A percentile compares a stretch with the other conserved stretches of the same genome.
These are phyloP conservation scores for Euplexia lucipara DNA, from an alignment of 2,888 invertebrate genomes.

Conservation along the genomic window DNA sequence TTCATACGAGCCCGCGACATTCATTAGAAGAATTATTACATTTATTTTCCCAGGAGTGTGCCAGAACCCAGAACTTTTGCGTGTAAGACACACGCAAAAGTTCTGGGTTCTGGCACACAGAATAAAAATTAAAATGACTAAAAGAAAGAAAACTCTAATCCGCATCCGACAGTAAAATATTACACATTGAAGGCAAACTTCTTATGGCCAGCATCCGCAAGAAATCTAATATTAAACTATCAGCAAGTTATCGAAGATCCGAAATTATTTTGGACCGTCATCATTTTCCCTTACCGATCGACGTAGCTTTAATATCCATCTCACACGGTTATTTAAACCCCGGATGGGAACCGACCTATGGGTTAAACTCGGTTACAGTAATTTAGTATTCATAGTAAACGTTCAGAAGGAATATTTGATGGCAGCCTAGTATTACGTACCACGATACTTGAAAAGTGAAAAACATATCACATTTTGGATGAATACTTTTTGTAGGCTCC, in stretches of 20 bases:
- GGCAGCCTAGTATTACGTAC: background rate
- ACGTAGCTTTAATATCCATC: constrained; percentile 8
- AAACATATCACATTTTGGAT: background rate
- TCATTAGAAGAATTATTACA: too few species aligned
- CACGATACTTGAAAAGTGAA: background rate
- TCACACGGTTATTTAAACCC: constrained; percentile 8
- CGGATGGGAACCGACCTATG: constrained; percentile 11
- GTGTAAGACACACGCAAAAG: too few species aligned
- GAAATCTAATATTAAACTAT: constrained; percentile 29
- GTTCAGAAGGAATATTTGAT: constrained; percentile 19
- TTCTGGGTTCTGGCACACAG: too few species aligned
- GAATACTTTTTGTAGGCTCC: too few species aligned
- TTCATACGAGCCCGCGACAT: too few species aligned
- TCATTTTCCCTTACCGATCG: constrained; percentile 12
- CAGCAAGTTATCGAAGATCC: constrained; percentile 19
- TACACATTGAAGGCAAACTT: background rate
- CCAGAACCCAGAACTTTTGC: too few species aligned
- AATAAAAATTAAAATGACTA: too few species aligned
- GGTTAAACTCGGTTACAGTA: constrained; percentile 1
- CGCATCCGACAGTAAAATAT: too few species aligned
- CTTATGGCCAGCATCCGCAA: constrained; percentile 2
- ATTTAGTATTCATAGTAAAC: constrained; percentile 29
- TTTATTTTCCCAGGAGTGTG: too few species aligned
- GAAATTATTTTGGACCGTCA: constrained; percentile 24
- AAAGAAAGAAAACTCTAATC: too few species aligned